Base-by-base conservation (phyloP, 2,888 invertebrate species). In the Hoplodrina blanda region DNA sequence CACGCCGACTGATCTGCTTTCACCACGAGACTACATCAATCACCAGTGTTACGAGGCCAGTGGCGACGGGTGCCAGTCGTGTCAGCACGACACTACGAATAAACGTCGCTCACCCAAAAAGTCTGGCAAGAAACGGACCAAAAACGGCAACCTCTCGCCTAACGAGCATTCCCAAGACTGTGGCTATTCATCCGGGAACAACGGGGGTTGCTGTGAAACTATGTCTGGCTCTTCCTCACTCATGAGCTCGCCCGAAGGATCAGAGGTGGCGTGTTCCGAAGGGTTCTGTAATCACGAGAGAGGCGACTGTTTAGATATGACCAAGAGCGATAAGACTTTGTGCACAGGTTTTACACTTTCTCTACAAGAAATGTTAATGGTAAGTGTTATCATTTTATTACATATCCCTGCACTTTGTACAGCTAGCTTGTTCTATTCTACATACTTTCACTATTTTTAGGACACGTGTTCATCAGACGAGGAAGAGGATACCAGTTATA, bases 191-290 rank as follows among this genome's bases (percentile, higher is more conserved):
- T 98, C 98, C 15, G 98, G 98, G 76, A 97, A 97, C 82, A 98
- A 98, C 88, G 97, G 97, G 69, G 97, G 97, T 61, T 97, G 97
- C 90, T 97, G 97, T 87, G 97, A 97, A 82, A 97, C 97, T 49
- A 96, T 97, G 71, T 97, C 97, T 10, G 96, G 97, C 54, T 97
- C 97, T 62, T 98, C 98, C 30, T 98, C 98, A 82, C 96, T 98
- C 73, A 97, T 97, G 83, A 98, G 98, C 90, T 98, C 98, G 5
- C 98, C 98, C 0, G 99, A 98, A 88, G 98, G 98, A 44, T 98
- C 98, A 0, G 99, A 98, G 89, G 97, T 98, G 65, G 98, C 98
- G 0, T 99, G 98, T 92, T 98, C 98, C 0, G 99, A 99, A 89
- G 98, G 98, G 54, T 98, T 98, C 90, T 99, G 99, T 92, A 98